phyloP scores from a whole-genome alignment of 2,113 vertebrate genomes.

The Protomyctophum bolini region DNA sequence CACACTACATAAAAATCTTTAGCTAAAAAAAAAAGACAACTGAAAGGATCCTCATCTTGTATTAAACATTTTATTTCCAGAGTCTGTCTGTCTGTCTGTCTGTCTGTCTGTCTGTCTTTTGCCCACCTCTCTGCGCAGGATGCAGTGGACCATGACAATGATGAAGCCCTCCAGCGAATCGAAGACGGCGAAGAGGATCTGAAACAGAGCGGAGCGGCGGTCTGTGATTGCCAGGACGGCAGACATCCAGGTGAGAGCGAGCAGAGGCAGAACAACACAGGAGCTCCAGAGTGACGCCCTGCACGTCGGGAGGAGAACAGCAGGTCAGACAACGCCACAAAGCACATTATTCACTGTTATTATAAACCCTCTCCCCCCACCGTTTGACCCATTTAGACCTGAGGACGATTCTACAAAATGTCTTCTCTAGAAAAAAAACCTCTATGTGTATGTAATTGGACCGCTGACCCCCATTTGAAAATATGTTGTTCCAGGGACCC shows the following conservation, averaged over 20 bases:
- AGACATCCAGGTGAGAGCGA: conserved; percentile 99
- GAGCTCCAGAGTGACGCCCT: conserved; percentile 99
- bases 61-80: background rate
- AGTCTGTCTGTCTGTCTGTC: no score
- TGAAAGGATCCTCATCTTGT: conserved; percentile 3
- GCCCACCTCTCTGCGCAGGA: conserved; percentile 92
- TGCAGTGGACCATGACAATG: conserved; percentile 98
- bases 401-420: background rate
- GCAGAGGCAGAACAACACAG: conserved; percentile 93
- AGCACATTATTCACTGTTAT: background rate
- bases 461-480: no score
- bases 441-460: no score
- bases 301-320: conserved; percentile 23
- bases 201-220: conserved; percentile 95
- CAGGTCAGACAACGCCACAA: background rate
- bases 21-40: conserved; percentile 12
- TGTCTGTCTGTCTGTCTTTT: background rate
- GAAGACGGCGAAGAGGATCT: conserved; percentile 97
- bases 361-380: background rate
- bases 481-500: no score
- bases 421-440: background rate
- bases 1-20: background rate
- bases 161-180: conserved; percentile 97
- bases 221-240: conserved; percentile 97
- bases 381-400: no score